Evolutionary conservation across 2,797 vertebrate species (phyloP).

Genomic region (Myotis pilosus): DNA sequence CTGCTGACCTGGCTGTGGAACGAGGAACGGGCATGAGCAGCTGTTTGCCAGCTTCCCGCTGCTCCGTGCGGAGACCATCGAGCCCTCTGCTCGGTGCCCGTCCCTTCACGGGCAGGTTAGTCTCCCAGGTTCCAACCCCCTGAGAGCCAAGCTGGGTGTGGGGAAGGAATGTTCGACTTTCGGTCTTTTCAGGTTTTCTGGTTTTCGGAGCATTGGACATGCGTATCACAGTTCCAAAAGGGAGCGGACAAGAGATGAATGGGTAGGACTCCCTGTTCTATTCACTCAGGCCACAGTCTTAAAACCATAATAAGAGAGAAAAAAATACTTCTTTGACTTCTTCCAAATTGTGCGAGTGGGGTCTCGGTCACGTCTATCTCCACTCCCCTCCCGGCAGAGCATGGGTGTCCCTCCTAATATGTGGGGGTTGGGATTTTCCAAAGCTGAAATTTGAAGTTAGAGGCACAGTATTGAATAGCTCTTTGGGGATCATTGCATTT

Average conservation of each 20-base stretch:
- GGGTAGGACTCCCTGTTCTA: not conserved
- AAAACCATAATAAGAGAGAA: not conserved
- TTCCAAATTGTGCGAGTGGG: not conserved
- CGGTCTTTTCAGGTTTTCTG: not conserved
- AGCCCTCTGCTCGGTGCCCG: not conserved
- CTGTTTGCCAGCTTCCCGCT: not conserved
- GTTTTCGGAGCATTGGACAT: not conserved
- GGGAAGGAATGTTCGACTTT: not conserved
- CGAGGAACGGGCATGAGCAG: not conserved
- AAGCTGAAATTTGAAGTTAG: not conserved
- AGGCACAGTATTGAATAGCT: not conserved
- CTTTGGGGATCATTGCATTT: not conserved
- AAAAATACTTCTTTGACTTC: not conserved
- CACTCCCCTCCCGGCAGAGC: not conserved
- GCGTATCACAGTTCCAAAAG: not conserved
- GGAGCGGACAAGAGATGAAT: not conserved
- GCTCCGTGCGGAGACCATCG: not conserved
- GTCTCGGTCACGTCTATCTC: not conserved
- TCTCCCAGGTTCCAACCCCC: not conserved
- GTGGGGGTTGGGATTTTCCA: not conserved
- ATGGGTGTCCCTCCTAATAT: not conserved
- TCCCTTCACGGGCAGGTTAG: not conserved
- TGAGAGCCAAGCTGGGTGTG: not conserved
- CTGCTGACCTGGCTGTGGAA: not conserved
- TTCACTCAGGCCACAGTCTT: not conserved